Conservation (phyloP, 2,888 invertebrate genomes). For the Polyommatus icarus region DNA sequence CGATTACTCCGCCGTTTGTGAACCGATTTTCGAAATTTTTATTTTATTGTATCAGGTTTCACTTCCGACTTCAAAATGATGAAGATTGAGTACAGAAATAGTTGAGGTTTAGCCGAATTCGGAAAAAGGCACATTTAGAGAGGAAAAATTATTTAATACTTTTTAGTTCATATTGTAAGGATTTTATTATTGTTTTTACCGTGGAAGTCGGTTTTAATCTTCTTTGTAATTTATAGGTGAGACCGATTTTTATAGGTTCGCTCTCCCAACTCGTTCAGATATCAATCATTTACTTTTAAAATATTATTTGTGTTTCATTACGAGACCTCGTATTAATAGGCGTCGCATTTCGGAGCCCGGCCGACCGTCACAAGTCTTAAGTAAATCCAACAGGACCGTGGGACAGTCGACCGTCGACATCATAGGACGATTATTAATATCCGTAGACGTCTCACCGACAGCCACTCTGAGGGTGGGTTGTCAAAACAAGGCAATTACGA, state of each 20-base stretch:
- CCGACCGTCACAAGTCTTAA: neutral
- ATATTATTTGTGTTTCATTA: neutral
- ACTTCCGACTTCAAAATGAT: too few species aligned
- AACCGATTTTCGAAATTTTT: too few species aligned
- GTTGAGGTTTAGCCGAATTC: too few species aligned
- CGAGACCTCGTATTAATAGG: neutral
- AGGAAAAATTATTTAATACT: too few species aligned
- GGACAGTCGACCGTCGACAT: slow-evolving; percentile 58
- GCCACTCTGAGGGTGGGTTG: slow-evolving; percentile 73
- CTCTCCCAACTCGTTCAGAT: neutral
- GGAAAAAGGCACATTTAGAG: too few species aligned
- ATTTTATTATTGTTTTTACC: too few species aligned
- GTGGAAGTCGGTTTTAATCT: too few species aligned
- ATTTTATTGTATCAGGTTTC: too few species aligned
- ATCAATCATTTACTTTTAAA: neutral
- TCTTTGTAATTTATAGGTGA: neutral
- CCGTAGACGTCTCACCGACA: slow-evolving; percentile 69
- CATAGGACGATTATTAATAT: slow-evolving; percentile 77
- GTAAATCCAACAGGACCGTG: slow-evolving; percentile 50
- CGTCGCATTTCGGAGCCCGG: neutral
- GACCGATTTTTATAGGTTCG: neutral
- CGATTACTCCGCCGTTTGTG: too few species aligned
- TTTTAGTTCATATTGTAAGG: too few species aligned
- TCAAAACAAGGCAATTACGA: slow-evolving; percentile 78
- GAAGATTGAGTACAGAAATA: too few species aligned